Evolutionary conservation across 2,888 invertebrate genomes (phyloP).

Genomic region (Ametastegia equiseti): DNA sequence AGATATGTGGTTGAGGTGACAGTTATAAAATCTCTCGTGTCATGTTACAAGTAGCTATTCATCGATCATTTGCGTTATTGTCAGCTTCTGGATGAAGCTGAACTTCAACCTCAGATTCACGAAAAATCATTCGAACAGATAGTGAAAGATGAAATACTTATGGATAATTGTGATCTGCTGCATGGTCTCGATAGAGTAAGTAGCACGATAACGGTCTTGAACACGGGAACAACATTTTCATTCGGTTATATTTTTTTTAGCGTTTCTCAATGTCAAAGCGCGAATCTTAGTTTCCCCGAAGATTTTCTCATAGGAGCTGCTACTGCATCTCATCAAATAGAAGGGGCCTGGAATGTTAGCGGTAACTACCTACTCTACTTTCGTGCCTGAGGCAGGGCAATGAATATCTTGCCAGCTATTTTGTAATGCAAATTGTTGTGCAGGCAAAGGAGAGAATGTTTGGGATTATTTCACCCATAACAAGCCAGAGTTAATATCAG

Average conservation of each 20-base stretch:
- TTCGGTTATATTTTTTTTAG: background rate
- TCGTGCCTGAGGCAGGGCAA: background rate
- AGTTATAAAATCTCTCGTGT: background rate
- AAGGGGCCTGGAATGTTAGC: constrained; percentile 79
- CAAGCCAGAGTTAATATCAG: constrained; percentile 77
- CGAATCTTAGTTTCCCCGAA: constrained; percentile 66
- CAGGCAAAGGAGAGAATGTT: constrained; percentile 82
- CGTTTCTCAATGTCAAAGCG: background rate
- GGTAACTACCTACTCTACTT: constrained; percentile 68
- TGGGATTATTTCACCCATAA: constrained; percentile 80
- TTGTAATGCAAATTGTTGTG: constrained; percentile 55
- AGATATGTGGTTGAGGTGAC: background rate
- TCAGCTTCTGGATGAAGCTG: too few relatives aligned
- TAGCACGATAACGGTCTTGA: background rate
- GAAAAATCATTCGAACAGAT: background rate
- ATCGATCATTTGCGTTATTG: too few relatives aligned
- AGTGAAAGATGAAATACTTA: background rate
- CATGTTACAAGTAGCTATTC: background rate
- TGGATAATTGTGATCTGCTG: background rate
- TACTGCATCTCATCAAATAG: constrained; percentile 78
- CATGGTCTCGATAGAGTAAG: background rate
- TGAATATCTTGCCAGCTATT: background rate
- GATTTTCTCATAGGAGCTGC: constrained; percentile 77
- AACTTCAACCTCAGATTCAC: too few relatives aligned
- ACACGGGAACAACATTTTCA: background rate